phyloP scores from a whole-genome alignment of 2,113 vertebrate species.

The Irena cyanogastra region DNA sequence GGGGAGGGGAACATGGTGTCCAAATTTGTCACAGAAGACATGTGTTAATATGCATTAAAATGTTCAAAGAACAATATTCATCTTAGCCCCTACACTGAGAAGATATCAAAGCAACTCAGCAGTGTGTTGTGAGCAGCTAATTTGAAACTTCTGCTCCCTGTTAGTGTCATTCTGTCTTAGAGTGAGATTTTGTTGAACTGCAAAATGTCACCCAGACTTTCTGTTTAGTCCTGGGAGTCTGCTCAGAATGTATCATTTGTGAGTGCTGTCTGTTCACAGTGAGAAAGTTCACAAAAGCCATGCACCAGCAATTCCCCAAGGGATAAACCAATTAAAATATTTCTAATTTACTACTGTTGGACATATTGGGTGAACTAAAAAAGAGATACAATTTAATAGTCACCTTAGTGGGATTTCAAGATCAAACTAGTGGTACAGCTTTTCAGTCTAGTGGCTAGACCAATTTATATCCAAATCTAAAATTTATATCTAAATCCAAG shows the following conservation, averaged over 20 bases:
- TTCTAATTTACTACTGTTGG: neutral
- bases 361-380: neutral
- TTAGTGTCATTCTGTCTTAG: conserved; percentile 1
- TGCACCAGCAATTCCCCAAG: neutral
- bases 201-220: neutral
- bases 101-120: neutral
- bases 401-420: neutral
- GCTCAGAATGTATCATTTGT: neutral
- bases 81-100: neutral
- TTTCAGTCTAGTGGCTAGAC: neutral
- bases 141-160: neutral
- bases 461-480: neutral
- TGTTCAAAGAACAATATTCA: conserved; percentile 38
- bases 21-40: neutral
- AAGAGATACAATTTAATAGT: neutral
- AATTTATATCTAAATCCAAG: neutral
- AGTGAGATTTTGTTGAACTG: neutral
- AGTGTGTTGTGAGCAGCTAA: neutral
- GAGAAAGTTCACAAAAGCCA: neutral
- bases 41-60: neutral
- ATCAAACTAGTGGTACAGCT: neutral
- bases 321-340: neutral
- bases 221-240: neutral
- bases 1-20: neutral
- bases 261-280: neutral